A percentile compares a stretch with the other conserved stretches of the same genome.
phyloP scores from a whole-genome alignment of 2,888 invertebrate genomes.

The Pandemis corylana region DNA sequence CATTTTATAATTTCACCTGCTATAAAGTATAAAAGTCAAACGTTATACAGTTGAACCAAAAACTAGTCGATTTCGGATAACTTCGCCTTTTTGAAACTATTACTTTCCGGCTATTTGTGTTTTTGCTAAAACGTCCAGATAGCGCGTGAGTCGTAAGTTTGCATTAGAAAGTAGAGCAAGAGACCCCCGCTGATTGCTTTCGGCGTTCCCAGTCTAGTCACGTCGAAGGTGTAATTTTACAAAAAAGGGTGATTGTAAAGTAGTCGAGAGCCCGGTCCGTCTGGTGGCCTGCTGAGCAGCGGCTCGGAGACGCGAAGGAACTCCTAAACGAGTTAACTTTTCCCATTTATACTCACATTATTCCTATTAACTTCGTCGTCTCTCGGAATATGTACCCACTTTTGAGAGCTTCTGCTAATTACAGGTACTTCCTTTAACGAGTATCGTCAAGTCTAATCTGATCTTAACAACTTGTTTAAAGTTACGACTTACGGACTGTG shows the following conservation, averaged over 20 bases:
- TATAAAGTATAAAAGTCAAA: too few relatives aligned
- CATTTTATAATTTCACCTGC: too few relatives aligned
- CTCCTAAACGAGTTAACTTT: slow-evolving; percentile 78
- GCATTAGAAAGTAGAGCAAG: slow-evolving; percentile 51
- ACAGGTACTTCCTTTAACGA: slow-evolving; percentile 74
- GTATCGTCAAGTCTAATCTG: slow-evolving; percentile 65
- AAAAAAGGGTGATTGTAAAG: slow-evolving; percentile 76
- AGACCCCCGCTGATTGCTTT: slow-evolving; percentile 51
- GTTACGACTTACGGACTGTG: slow-evolving; percentile 42
- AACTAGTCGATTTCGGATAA: too few relatives aligned
- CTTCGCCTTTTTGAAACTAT: too few relatives aligned
- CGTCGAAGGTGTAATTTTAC: slow-evolving; percentile 72
- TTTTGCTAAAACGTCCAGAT: slow-evolving; percentile 15
- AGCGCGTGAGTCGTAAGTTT: slow-evolving; percentile 1
- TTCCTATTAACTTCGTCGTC: slow-evolving; percentile 75
- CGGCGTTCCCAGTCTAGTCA: slow-evolving; percentile 62
- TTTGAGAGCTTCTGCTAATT: slow-evolving; percentile 70
- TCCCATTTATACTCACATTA: slow-evolving; percentile 80
- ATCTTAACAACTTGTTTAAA: slow-evolving; percentile 59
- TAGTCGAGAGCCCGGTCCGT: slow-evolving; percentile 61
- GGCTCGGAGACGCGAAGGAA: slow-evolving; percentile 60
- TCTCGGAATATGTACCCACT: slow-evolving; percentile 68
- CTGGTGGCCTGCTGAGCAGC: slow-evolving; percentile 56
- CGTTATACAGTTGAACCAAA: too few relatives aligned
- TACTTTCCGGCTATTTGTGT: not conserved